Conservation (phyloP, 2,888 invertebrate species). For the Rotaria macrura region DNA sequence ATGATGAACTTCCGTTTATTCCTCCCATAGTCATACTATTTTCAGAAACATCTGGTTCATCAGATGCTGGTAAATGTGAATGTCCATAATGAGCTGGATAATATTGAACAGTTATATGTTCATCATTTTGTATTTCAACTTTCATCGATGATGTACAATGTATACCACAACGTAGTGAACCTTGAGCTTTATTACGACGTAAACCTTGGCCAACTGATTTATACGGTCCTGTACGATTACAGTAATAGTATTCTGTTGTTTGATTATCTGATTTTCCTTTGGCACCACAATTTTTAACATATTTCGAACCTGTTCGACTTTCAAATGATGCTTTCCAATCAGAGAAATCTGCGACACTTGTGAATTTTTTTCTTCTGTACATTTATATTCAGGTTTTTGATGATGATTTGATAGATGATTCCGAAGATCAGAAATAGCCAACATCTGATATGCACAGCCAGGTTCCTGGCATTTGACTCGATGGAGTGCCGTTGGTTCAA, state of each 20-base stretch:
- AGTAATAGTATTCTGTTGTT: constrained; percentile 14
- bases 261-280: constrained; percentile 16
- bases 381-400: constrained; percentile 7
- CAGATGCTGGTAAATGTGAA: neutral
- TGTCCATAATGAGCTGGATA: constrained; percentile 21
- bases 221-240: constrained; percentile 19
- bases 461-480: constrained; percentile 6
- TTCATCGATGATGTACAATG: constrained; percentile 21
- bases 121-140: constrained; percentile 21
- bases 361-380: constrained; percentile 16
- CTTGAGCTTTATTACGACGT: neutral
- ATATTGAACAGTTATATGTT: constrained; percentile 17
- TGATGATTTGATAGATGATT: constrained; percentile 14
- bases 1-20: neutral
- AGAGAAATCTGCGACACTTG: neutral
- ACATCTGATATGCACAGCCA: constrained; percentile 1
- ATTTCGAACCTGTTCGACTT: neutral
- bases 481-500: constrained; percentile 17
- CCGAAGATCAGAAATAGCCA: constrained; percentile 9
- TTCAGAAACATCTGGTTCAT: neutral
- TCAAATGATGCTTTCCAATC: constrained; percentile 1
- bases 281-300: constrained; percentile 20
- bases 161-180: neutral
- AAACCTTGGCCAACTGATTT: constrained; percentile 3
- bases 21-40: neutral